Evolutionary conservation across 2,797 vertebrate genomes (phyloP).

Genomic region (Dallia pectoralis): DNA sequence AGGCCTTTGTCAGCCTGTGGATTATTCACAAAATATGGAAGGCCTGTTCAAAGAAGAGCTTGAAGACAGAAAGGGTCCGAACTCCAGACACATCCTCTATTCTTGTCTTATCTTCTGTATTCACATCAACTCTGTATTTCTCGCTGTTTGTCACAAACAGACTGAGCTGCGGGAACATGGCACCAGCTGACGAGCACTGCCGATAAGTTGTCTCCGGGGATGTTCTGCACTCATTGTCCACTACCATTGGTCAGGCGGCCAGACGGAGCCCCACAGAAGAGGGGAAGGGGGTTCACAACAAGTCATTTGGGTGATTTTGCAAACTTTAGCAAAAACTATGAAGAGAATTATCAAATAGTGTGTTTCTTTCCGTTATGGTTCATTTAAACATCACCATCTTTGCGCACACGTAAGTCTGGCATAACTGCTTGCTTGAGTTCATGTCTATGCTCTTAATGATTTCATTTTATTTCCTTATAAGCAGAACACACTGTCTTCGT

Average conservation of each 20-base stretch:
- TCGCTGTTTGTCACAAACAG: conserved; percentile 44
- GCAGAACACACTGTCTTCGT: no score
- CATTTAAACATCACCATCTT: conserved; percentile 31
- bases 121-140: conserved; percentile 24
- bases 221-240: conserved; percentile 24
- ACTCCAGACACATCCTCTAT: conserved; percentile 30
- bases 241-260: conserved; percentile 42
- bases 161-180: conserved; percentile 46
- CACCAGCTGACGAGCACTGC: conserved; percentile 37
- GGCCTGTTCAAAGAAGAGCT: conserved; percentile 31
- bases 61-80: not conserved
- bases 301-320: conserved; percentile 50
- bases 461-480: no score
- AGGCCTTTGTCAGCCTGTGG: conserved; percentile 34
- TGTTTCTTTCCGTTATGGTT: conserved; percentile 46
- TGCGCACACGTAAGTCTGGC: not conserved
- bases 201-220: conserved; percentile 51
- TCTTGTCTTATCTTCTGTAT: conserved; percentile 28
- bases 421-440: no score
- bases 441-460: not conserved
- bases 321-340: conserved; percentile 34
- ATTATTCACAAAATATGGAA: conserved; percentile 3
- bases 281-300: not conserved
- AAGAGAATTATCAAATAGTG: conserved; percentile 43
- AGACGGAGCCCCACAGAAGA: conserved; percentile 21